Conservation (phyloP, 2,113 vertebrate species). For the Clarias magur region DNA sequence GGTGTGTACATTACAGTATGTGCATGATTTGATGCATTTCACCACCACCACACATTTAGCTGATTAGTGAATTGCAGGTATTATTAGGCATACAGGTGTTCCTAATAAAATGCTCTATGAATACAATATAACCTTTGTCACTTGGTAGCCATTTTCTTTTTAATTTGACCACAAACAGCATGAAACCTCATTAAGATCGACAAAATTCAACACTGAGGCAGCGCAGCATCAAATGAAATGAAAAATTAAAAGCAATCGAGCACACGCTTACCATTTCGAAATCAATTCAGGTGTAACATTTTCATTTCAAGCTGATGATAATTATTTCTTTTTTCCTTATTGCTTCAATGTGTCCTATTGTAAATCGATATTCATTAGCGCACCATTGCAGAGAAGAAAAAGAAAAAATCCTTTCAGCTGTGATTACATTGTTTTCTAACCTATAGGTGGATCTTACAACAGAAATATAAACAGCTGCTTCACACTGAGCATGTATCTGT, state of each 20-base stretch:
- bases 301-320: slow-evolving; percentile 70
- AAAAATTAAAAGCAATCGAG: slow-evolving; percentile 73
- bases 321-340: slow-evolving; percentile 62
- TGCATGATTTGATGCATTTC: neutral
- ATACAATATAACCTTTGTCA: neutral
- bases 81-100: neutral
- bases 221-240: slow-evolving; percentile 67
- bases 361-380: slow-evolving; percentile 59
- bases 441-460: neutral
- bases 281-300: neutral
- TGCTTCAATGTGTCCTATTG: slow-evolving; percentile 60
- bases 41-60: neutral
- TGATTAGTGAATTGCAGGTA: neutral
- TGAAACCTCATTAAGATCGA: neutral
- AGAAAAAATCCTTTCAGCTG: slow-evolving; percentile 49
- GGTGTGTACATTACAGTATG: neutral
- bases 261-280: slow-evolving; percentile 55
- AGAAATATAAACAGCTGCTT: neutral
- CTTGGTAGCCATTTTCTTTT: neutral
- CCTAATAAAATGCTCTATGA: neutral
- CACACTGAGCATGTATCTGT: neutral
- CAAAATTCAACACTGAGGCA: slow-evolving; percentile 51
- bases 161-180: neutral
- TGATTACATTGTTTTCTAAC: neutral
- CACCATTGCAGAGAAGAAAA: slow-evolving; percentile 57